phyloP scores from a whole-genome alignment of 1,140 invertebrate genomes.

The Zaprionus davidi region DNA sequence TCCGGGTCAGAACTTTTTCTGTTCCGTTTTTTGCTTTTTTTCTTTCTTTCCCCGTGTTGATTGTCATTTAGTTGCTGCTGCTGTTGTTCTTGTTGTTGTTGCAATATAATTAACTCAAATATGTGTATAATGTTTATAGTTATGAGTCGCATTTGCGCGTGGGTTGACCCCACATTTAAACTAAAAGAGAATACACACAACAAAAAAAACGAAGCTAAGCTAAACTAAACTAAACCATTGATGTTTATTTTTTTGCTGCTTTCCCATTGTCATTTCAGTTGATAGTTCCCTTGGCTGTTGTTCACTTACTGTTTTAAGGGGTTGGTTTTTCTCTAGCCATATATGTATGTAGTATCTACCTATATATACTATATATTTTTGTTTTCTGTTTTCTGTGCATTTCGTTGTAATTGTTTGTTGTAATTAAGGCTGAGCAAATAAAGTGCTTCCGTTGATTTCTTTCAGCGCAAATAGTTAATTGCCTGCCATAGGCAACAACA shows the following conservation, averaged over 20 bases:
- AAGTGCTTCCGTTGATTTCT: slow-evolving; percentile 81
- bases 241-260: slow-evolving; percentile 28
- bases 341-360: not conserved
- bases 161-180: slow-evolving; percentile 66
- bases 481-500: slow-evolving; percentile 63
- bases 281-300: slow-evolving; percentile 51
- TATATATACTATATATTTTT: slow-evolving; percentile 18
- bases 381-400: slow-evolving; percentile 20
- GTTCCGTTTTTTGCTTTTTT: slow-evolving; percentile 16
- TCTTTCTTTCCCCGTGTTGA: slow-evolving; percentile 27
- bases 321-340: slow-evolving; percentile 48
- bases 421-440: slow-evolving; percentile 81
- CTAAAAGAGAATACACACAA: slow-evolving; percentile 44
- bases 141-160: slow-evolving; percentile 56
- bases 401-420: slow-evolving; percentile 74
- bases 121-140: slow-evolving; percentile 77
- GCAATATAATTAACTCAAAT: slow-evolving; percentile 79
- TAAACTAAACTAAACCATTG: slow-evolving; percentile 38
- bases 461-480: slow-evolving; percentile 82
- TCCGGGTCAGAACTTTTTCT: slow-evolving; percentile 8
- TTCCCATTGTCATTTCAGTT: slow-evolving; percentile 46
- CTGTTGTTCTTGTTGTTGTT: slow-evolving; percentile 39
- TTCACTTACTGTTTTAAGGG: slow-evolving; percentile 44
- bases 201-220: not conserved
- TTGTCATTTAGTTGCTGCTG: slow-evolving; percentile 45